Evolutionary conservation across 1,140 invertebrate genomes (phyloP), one percentile per base, ranked within the genome.

Genomic region (Vanessa tameamea): DNA sequence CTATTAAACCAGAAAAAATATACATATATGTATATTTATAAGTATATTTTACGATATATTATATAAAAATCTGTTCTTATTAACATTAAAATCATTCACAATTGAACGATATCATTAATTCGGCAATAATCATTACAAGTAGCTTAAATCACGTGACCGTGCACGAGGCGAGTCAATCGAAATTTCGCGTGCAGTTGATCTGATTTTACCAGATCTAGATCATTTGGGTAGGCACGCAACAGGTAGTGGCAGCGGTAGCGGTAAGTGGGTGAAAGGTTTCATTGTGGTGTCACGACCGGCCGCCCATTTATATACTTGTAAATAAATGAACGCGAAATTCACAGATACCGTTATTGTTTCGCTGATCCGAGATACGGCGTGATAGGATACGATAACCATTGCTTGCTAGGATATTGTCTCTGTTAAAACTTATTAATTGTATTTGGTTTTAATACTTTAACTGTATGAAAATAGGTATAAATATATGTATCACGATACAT

Each of bases 221-320:
- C 66, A 73, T 73, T 74, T 68, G 61, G 59, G 69, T 71, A 50
- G 57, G 61, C 69, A 68, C 23, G 64, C 64, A 66, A 53, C 64
- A 47, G 47, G 64, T 69, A 69, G 72, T 63, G 71, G 71, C 20
- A 37, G 57, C 47, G 57, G 68, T 63, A 64, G 72, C 72, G 72
- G 72, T 68, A 73, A 65, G 67, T 69, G 72, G 72, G 72, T 74
- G 72, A 74, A 69, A 74, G 72, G 72, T 64, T 74, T 74, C 72
- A 74, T 74, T 74, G 72, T 74, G 43, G 72, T 74, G 72, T 74
- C 72, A 74, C 72, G 72, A 74, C 72, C 65, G 64, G 50, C 67
- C 68, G 55, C 55, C 59, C 67, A 69, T 74, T 37, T 69, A 69
- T 69, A 63, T 69, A 69, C 57, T 48, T 68, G 53, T 57, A 68